Evolutionary conservation across 2,888 invertebrate species (phyloP).

Genomic region (Drosophila merina): DNA sequence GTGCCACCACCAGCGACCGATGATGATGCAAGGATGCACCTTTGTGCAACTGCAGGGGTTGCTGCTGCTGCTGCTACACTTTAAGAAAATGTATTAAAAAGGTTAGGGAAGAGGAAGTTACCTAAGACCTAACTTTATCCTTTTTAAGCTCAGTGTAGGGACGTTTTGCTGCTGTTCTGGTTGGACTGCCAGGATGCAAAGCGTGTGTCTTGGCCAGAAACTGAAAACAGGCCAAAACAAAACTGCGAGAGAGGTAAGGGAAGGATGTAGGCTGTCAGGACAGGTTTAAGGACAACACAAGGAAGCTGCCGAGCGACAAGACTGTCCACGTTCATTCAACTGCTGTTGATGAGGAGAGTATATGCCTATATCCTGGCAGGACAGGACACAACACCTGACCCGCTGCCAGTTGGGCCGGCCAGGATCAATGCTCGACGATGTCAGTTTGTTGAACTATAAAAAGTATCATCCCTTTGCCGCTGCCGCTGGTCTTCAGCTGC

Average conservation of each 20-base stretch:
- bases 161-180: conserved; percentile 6
- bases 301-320: conserved; percentile 29
- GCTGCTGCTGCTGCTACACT: conserved; percentile 27
- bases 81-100: not conserved
- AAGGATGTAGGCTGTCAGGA: conserved; percentile 10
- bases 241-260: not conserved
- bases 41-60: conserved; percentile 70
- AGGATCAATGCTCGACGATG: conserved; percentile 68
- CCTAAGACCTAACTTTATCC: not conserved
- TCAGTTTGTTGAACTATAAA: conserved; percentile 74
- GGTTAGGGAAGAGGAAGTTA: too few species aligned
- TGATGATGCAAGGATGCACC: conserved; percentile 75
- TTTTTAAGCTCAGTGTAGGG: conserved; percentile 27
- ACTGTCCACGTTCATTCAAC: conserved; percentile 72
- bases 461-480: conserved; percentile 7
- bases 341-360: conserved; percentile 32
- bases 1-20: conserved; percentile 9
- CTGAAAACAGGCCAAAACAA: conserved; percentile 3
- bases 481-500: conserved; percentile 22
- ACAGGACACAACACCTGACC: conserved; percentile 31
- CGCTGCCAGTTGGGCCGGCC: conserved; percentile 43
- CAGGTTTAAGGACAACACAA: conserved; percentile 13
- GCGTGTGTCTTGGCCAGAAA: conserved; percentile 58
- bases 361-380: conserved; percentile 11
- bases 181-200: conserved; percentile 62